phyloP scores from a whole-genome alignment of 2,888 invertebrate genomes.

The Ochropleura plecta region DNA sequence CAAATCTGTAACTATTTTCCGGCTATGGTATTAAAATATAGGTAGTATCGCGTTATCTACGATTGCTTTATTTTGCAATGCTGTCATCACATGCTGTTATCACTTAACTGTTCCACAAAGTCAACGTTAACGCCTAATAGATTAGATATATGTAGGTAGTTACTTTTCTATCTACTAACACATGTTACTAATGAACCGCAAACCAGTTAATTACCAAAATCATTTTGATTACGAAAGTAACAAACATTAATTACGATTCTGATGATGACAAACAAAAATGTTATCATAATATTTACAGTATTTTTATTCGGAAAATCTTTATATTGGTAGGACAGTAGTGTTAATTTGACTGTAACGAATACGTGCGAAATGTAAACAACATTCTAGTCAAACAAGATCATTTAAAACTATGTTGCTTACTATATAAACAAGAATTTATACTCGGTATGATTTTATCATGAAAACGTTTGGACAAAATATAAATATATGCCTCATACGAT shows the following conservation, averaged over 20 bases:
- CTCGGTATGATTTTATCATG: conserved; percentile 24
- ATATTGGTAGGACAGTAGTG: not conserved
- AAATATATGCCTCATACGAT: not conserved
- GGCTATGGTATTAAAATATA: conserved; percentile 12
- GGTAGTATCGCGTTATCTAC: conserved; percentile 54
- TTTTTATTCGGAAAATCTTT: not conserved
- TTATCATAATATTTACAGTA: not conserved
- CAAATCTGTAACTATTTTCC: conserved; percentile 36
- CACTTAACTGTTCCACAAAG: conserved; percentile 71
- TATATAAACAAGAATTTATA: conserved; percentile 4
- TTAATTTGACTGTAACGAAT: conserved; percentile 1
- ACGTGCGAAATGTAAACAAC: conserved; percentile 5
- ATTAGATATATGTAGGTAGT: conserved; percentile 72
- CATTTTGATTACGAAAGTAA: not conserved
- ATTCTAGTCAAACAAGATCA: conserved; percentile 6
- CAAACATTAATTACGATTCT: not conserved
- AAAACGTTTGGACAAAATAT: conserved; percentile 11
- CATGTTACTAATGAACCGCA: conserved; percentile 11
- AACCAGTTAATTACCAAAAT: not conserved
- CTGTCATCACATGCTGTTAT: conserved; percentile 68
- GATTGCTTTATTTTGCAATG: conserved; percentile 61
- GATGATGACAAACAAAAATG: conserved; percentile 4
- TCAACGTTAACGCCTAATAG: conserved; percentile 69
- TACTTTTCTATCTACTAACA: conserved; percentile 35
- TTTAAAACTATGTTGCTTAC: conserved; percentile 12